These are phyloP conservation scores for Pinna nobilis DNA, from an alignment of 1,140 invertebrate species.

Conservation along the genomic window DNA sequence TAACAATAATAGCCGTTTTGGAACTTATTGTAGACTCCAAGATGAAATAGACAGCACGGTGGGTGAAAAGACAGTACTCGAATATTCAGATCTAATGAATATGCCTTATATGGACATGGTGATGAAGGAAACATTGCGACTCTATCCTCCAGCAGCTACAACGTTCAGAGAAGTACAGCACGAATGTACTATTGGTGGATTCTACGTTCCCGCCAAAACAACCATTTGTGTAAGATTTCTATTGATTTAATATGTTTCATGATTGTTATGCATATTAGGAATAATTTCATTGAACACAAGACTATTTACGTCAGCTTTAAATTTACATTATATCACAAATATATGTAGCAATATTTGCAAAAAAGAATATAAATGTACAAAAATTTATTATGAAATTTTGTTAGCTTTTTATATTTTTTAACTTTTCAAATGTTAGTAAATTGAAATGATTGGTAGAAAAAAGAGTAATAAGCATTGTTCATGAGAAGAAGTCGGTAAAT, in stretches of 20 bases:
- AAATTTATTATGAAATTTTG: too few relatives aligned
- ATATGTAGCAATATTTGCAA: neutral
- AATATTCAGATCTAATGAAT: neutral
- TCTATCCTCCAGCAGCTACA: constrained; percentile 11
- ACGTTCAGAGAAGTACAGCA: constrained; percentile 10
- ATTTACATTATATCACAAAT: neutral
- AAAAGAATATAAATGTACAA: too few relatives aligned
- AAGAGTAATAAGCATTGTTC: neutral
- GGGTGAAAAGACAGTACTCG: constrained; percentile 3
- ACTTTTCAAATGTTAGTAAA: too few relatives aligned
- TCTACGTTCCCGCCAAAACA: constrained; percentile 12
- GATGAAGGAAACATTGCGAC: constrained; percentile 22
- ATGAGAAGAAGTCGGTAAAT: too few relatives aligned
- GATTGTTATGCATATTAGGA: neutral
- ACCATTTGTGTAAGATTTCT: constrained; percentile 4
- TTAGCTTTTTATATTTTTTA: too few relatives aligned
- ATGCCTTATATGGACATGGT: constrained; percentile 32
- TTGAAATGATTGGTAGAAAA: neutral
- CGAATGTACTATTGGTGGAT: constrained; percentile 17
- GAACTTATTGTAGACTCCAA: constrained; percentile 20
- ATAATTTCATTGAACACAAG: neutral
- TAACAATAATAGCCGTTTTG: neutral
- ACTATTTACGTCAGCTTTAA: neutral
- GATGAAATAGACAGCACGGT: constrained; percentile 11
- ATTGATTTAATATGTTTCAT: neutral